phyloP scores from a whole-genome alignment of 2,113 vertebrate species.

The human region DNA sequence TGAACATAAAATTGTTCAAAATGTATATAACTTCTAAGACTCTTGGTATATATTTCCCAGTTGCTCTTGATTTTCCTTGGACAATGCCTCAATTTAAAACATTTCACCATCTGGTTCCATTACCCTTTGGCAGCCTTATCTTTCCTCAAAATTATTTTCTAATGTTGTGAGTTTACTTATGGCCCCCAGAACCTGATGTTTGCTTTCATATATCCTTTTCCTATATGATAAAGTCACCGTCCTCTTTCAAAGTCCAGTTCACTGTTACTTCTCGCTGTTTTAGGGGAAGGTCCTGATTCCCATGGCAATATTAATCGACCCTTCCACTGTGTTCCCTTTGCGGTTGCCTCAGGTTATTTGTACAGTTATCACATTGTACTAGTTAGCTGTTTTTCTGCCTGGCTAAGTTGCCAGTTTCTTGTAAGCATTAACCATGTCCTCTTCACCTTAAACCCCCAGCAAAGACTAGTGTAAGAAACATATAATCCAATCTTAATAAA shows the following conservation, averaged over 20 bases:
- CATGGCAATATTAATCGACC: not conserved
- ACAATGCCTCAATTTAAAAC: not conserved
- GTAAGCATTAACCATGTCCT: not conserved
- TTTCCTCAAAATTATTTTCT: slow-evolving; percentile 10
- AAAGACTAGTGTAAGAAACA: not conserved
- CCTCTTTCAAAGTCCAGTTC: not conserved
- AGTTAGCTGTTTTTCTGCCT: not conserved
- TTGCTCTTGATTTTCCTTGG: not conserved
- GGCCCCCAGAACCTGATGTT: not conserved
- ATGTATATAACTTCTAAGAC: not conserved
- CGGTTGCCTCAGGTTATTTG: not conserved
- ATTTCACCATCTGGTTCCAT: not conserved
- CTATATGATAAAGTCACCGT: not conserved
- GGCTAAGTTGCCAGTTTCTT: not conserved
- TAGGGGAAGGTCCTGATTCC: not conserved
- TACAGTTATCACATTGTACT: not conserved
- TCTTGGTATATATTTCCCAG: not conserved
- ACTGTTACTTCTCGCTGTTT: not conserved
- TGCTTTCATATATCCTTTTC: not conserved
- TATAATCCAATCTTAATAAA: not conserved
- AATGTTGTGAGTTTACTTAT: not conserved
- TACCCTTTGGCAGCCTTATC: not conserved
- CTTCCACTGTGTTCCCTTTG: not conserved
- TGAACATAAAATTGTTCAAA: not conserved
- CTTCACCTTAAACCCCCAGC: not conserved